Evolutionary conservation across 2,888 invertebrate genomes (phyloP).

Genomic region (Eristalinus sepulchralis): DNA sequence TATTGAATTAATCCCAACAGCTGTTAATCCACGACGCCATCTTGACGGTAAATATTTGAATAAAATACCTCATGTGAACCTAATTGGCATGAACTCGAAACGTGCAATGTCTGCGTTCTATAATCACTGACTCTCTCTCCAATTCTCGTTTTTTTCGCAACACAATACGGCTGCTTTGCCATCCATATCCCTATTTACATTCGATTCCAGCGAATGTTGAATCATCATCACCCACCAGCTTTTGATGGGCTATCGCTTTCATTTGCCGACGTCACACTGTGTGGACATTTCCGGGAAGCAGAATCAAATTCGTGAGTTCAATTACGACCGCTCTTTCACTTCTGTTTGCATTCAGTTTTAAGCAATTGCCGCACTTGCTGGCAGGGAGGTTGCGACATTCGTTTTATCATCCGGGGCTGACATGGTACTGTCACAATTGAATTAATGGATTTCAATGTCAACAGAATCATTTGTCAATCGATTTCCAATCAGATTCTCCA

Average conservation of each 20-base stretch:
- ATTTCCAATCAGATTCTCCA: slow-evolving; percentile 26
- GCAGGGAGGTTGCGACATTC: neutral
- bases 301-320: slow-evolving; percentile 3
- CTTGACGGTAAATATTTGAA: neutral
- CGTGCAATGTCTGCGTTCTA: neutral
- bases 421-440: slow-evolving; percentile 20
- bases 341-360: slow-evolving; percentile 17
- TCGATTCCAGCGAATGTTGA: neutral
- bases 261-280: neutral
- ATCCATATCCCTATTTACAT: neutral
- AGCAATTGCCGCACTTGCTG: neutral
- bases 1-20: neutral
- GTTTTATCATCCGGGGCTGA: neutral
- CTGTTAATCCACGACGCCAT: neutral
- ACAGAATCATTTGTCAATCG: slow-evolving; percentile 46
- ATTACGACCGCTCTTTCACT: neutral
- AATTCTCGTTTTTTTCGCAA: neutral
- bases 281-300: slow-evolving; percentile 20
- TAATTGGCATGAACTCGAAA: neutral
- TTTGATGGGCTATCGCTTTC: slow-evolving; percentile 9
- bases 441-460: slow-evolving; percentile 59
- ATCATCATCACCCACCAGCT: neutral
- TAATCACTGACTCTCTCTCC: neutral
- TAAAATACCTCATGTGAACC: neutral
- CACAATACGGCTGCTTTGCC: neutral